Evolutionary conservation across 2,113 vertebrate species (phyloP).

Genomic region (Phasianus colchicus): DNA sequence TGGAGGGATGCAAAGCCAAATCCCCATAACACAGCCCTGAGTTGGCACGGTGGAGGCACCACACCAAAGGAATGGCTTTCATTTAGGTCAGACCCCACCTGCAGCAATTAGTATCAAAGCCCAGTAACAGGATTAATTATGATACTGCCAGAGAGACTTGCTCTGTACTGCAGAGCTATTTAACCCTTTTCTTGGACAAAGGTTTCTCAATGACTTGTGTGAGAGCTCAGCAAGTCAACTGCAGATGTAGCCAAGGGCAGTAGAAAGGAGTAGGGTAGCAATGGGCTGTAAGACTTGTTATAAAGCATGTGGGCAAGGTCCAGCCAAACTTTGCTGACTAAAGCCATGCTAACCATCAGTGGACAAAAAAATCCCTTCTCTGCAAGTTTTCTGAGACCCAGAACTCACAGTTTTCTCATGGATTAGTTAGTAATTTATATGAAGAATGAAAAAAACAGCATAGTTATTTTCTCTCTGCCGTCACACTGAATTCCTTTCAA

Average conservation of each 20-base stretch:
- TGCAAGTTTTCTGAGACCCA: neutral
- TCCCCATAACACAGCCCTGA: neutral
- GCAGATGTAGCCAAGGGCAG: neutral
- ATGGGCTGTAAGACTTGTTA: neutral
- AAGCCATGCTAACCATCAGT: neutral
- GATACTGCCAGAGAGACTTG: neutral
- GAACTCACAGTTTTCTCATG: neutral
- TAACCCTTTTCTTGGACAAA: neutral
- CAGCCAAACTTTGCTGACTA: neutral
- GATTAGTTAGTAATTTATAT: neutral
- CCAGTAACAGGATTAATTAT: conserved; percentile 38
- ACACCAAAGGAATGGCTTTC: neutral
- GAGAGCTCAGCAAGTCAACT: neutral
- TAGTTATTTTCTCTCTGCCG: neutral
- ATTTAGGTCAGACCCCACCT: neutral
- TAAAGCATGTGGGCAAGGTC: neutral
- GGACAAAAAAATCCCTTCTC: neutral
- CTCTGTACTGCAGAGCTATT: neutral
- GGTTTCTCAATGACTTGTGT: neutral
- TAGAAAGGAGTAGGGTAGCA: neutral
- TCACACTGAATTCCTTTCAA: conserved; percentile 6
- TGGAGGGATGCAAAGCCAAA: neutral
- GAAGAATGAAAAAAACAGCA: neutral
- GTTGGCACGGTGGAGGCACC: neutral
- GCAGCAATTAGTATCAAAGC: conserved; percentile 12